Conservation (phyloP, 2,888 invertebrate species). For the Campoplex capitator region DNA sequence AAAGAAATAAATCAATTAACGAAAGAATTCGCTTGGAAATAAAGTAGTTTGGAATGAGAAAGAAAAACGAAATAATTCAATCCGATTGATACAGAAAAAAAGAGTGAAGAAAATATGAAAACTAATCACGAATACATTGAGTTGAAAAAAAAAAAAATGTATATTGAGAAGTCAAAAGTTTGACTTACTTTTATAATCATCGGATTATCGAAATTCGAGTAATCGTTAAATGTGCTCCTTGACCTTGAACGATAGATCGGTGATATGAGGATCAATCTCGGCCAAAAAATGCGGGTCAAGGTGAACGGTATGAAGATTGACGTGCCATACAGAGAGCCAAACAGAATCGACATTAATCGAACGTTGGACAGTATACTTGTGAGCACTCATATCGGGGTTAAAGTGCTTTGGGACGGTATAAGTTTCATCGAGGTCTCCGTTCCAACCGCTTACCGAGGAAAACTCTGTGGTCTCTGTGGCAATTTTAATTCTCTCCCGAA, state of each 20-base stretch:
- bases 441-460: slow-evolving; percentile 90
- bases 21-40: too few relatives aligned
- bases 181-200: background rate
- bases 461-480: slow-evolving; percentile 96
- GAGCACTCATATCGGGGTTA: slow-evolving; percentile 91
- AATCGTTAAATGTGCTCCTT: slow-evolving; percentile 17
- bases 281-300: slow-evolving; percentile 94
- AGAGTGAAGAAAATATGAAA: too few relatives aligned
- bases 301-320: slow-evolving; percentile 92
- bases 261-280: slow-evolving; percentile 92
- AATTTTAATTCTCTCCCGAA: slow-evolving; percentile 95
- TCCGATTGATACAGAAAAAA: too few relatives aligned
- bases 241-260: slow-evolving; percentile 84
- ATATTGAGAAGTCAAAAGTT: background rate
- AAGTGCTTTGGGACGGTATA: slow-evolving; percentile 96
- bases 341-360: slow-evolving; percentile 87
- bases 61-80: too few relatives aligned
- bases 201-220: background rate
- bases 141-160: slow-evolving; percentile 8
- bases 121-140: background rate
- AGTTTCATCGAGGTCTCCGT: slow-evolving; percentile 95
- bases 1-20: too few relatives aligned
- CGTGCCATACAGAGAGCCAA: slow-evolving; percentile 88
- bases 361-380: slow-evolving; percentile 89
- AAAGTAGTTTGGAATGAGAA: too few relatives aligned